These are phyloP conservation scores for Physeter macrocephalus DNA, from an alignment of 2,113 vertebrate genomes.

Conservation along the genomic window DNA sequence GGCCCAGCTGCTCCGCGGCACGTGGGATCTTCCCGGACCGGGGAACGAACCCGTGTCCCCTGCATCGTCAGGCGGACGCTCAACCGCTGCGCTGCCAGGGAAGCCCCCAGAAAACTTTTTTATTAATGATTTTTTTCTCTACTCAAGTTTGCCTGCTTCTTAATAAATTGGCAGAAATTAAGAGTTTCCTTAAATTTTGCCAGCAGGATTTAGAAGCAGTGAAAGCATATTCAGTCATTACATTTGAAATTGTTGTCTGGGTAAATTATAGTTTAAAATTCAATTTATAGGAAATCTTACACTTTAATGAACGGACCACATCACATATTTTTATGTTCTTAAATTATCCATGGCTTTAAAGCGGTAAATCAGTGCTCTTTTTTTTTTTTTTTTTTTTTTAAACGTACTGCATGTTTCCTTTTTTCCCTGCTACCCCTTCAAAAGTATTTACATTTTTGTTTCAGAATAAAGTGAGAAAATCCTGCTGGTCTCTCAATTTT, in stretches of 20 bases:
- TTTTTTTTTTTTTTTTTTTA: not conserved
- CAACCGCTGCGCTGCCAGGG: too few species aligned
- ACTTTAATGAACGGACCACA: not conserved
- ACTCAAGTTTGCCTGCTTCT: not conserved
- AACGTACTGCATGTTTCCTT: not conserved
- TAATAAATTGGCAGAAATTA: not conserved
- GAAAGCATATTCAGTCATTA: slow-evolving; percentile 8
- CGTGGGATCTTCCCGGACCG: too few species aligned
- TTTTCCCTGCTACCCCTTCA: not conserved
- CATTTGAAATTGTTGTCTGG: not conserved
- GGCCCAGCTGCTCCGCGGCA: too few species aligned
- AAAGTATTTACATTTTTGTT: not conserved
- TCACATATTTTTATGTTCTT: not conserved
- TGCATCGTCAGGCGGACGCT: too few species aligned
- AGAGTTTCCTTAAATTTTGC: not conserved
- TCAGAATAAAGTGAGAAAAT: not conserved
- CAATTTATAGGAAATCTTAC: not conserved
- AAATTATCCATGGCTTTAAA: not conserved
- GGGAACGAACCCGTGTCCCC: too few species aligned
- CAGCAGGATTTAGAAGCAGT: slow-evolving; percentile 11
- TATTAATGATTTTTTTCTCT: not conserved
- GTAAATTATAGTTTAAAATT: slow-evolving; percentile 19
- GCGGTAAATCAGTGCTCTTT: not conserved
- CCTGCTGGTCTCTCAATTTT: not conserved
- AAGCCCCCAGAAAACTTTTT: not conserved